Conservation (phyloP, 2,888 invertebrate species). For the Pyrochroa serraticornis region DNA sequence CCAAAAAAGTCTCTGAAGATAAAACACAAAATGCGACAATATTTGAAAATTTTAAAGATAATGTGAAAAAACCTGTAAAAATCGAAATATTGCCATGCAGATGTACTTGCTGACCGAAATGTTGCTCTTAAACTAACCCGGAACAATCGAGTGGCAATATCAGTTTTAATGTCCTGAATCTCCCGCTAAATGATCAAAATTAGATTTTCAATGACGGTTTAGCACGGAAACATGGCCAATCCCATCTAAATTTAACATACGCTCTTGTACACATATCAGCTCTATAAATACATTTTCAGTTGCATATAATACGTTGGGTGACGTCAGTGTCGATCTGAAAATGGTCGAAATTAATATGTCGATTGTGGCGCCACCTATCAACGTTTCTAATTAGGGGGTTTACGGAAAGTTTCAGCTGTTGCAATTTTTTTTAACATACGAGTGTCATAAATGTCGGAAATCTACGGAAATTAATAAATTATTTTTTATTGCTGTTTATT, state of each 20-base stretch:
- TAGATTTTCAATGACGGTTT: slow-evolving; percentile 32
- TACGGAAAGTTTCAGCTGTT: slow-evolving; percentile 5
- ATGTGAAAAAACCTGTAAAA: too few species aligned
- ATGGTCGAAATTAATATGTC: slow-evolving; percentile 10
- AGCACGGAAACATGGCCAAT: slow-evolving; percentile 35
- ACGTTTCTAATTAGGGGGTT: slow-evolving; percentile 12
- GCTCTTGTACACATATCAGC: slow-evolving; percentile 40
- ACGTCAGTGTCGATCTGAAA: slow-evolving; percentile 38
- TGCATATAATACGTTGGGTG: slow-evolving; percentile 40
- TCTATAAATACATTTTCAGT: slow-evolving; percentile 42
- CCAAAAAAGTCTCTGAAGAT: background rate
- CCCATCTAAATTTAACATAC: slow-evolving; percentile 38
- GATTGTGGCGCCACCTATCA: background rate
- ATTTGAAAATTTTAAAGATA: too few species aligned
- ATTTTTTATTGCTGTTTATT: slow-evolving; percentile 16
- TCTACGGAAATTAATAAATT: slow-evolving; percentile 1
- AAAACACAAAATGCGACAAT: too few species aligned
- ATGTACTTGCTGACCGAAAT: background rate
- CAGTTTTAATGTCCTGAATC: background rate
- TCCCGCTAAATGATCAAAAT: slow-evolving; percentile 12
- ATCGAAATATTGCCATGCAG: background rate
- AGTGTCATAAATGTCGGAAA: slow-evolving; percentile 8
- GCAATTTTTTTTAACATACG: slow-evolving; percentile 3
- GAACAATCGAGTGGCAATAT: background rate
- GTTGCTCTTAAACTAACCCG: background rate